Percentiles rank a stretch among this genome's conserved stretches.
These are phyloP conservation scores for Morpho achilles DNA, from an alignment of 2,888 invertebrate genomes.

Conservation along the genomic window DNA sequence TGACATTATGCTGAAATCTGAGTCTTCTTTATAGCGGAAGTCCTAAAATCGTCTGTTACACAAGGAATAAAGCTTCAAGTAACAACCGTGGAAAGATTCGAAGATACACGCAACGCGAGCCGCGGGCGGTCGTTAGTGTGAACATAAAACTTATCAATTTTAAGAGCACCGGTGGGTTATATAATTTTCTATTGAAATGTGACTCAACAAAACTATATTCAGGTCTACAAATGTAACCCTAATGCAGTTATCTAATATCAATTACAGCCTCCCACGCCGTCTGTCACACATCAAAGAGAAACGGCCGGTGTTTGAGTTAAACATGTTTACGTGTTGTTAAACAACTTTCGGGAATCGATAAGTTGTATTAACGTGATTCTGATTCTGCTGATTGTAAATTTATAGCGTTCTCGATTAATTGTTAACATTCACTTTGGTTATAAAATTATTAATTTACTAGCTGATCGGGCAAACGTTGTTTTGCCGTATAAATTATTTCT, in stretches of 20 bases:
- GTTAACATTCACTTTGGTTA: no score
- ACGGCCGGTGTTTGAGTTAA: slow-evolving; percentile 27
- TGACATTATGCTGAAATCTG: no score
- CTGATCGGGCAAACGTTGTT: no score
- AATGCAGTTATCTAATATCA: slow-evolving; percentile 71
- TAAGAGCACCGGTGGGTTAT: slow-evolving; percentile 25
- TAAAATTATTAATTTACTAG: no score
- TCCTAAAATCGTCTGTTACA: slow-evolving; percentile 12
- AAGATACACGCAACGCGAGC: slow-evolving; percentile 30
- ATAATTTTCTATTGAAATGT: slow-evolving; percentile 39
- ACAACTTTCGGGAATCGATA: slow-evolving; percentile 20
- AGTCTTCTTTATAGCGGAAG: slow-evolving; percentile 3
- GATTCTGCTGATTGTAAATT: slow-evolving; percentile 14
- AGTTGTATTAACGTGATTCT: slow-evolving; percentile 18
- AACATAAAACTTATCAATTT: slow-evolving; percentile 34
- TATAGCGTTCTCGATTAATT: neutral
- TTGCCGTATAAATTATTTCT: no score
- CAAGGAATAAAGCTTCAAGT: slow-evolving; percentile 10
- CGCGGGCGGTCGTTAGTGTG: slow-evolving; percentile 34
- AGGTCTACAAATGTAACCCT: slow-evolving; percentile 56
- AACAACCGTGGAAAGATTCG: slow-evolving; percentile 14
- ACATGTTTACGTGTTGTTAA: slow-evolving; percentile 26
- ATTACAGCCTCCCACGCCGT: slow-evolving; percentile 60
- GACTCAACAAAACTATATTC: slow-evolving; percentile 52
- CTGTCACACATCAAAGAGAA: slow-evolving; percentile 48